phyloP scores from a whole-genome alignment of 2,113 vertebrate genomes.

The Sinocyclocheilus anophthalmus region DNA sequence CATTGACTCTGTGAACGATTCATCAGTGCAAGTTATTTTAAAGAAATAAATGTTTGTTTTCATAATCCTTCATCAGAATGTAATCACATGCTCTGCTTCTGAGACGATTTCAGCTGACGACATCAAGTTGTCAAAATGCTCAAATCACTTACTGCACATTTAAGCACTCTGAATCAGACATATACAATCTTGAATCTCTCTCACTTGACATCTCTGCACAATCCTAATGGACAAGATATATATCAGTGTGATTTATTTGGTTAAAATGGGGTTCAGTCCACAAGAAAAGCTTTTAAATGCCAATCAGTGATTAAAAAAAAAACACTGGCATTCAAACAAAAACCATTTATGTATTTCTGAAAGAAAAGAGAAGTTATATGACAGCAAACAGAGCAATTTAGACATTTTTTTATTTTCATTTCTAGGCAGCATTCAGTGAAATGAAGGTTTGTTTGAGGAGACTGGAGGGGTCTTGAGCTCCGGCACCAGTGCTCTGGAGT shows the following conservation, averaged over 20 bases:
- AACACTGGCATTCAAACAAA: neutral
- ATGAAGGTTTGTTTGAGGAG: neutral
- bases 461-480: neutral
- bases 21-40: neutral
- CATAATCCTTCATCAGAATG: too few relatives aligned
- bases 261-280: too few relatives aligned
- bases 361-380: neutral
- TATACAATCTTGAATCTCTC: neutral
- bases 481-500: neutral
- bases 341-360: neutral
- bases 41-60: neutral
- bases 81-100: too few relatives aligned
- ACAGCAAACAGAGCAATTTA: neutral
- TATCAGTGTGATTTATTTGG: neutral
- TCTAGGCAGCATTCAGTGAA: neutral
- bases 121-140: neutral
- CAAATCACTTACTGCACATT: too few relatives aligned
- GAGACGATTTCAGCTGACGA: neutral
- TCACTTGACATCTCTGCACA: neutral
- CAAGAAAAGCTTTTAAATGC: neutral
- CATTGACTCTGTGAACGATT: neutral
- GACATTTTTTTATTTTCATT: neutral
- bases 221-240: neutral
- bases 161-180: neutral
- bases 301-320: neutral